Base-by-base conservation (phyloP, 2,888 invertebrate species). In the Philhelius pedissequus region DNA sequence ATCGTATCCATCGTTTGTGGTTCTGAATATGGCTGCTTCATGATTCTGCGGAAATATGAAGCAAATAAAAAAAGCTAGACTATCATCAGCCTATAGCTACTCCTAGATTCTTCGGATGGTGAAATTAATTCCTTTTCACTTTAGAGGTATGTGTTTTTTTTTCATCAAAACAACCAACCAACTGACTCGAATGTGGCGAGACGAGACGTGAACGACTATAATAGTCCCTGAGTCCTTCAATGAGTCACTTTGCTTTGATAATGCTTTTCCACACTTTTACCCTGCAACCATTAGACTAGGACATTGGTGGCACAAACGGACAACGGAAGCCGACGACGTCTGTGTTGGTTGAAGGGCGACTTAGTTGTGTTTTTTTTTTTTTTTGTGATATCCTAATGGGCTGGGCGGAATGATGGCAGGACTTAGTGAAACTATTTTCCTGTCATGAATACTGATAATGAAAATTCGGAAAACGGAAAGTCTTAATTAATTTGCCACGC, bases 191-290 rank as follows among this genome's bases (percentile, higher is more conserved):
- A 40, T 56, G 27, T 13, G 81, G 81, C 75, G 70, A 81, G 75
- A 76, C 80, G 74, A 60, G 2, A 18, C 15, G 48, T 25, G 4
- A 15, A 15, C 7, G 40, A 15, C 15, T 18, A 38, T 9, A 45
- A n/a, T n/a, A 45, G 11, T 50, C 25, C 11, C 1, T 48, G 38
- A 40, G 76, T 81, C 76, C 76, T 76, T 81, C 76, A 76, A 50
- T 60, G 64, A 66, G 66, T 81, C 76, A 76, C 71, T 81, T 76
- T 76, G 76, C 70, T 76, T 71, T 81, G 76, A 76, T n/a, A n/a
- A n/a, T 58, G 76, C 25, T 66, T 79, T 66, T 81, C 32, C 43
- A 38, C 66, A 66, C 38, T 60, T 40, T 66, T 68, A 30, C 50
- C 40, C 45, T 7, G 9, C 35, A 22, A 38, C 22, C 13, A 35